Conservation (phyloP, 2,797 vertebrate genomes). For the Aythya fuligula region DNA sequence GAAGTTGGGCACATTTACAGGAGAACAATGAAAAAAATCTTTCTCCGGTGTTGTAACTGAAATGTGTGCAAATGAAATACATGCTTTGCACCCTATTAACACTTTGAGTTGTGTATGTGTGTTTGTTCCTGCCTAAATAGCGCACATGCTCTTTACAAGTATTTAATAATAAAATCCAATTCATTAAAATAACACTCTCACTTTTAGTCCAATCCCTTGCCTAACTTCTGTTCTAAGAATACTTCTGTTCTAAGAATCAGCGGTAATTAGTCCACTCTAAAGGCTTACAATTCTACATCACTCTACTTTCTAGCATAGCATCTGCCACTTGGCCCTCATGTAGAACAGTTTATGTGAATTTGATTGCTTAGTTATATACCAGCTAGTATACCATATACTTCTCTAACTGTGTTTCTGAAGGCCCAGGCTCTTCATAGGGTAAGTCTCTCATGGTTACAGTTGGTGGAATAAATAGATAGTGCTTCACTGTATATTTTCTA, state of each 20-base stretch:
- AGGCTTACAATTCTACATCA: not conserved
- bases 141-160: fast-evolving
- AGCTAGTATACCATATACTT: not conserved
- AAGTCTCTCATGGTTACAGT: not conserved
- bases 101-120: not conserved
- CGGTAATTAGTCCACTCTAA: not conserved
- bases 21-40: not conserved
- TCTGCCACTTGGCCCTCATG: fast-evolving
- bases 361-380: not conserved
- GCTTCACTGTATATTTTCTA: not conserved
- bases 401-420: not conserved
- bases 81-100: not conserved
- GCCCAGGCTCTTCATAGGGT: not conserved
- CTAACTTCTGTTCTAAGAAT: not conserved
- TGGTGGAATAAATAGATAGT: not conserved
- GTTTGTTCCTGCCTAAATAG: not conserved
- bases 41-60: not conserved
- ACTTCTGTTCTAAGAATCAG: not conserved
- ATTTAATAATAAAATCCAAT: not conserved
- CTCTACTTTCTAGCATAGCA: not conserved
- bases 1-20: not conserved
- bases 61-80: not conserved
- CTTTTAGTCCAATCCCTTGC: not conserved
- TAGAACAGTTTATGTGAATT: not conserved
- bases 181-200: not conserved